Base-by-base conservation (phyloP, 2,888 invertebrate genomes). In the Drosophila anomelani region DNA sequence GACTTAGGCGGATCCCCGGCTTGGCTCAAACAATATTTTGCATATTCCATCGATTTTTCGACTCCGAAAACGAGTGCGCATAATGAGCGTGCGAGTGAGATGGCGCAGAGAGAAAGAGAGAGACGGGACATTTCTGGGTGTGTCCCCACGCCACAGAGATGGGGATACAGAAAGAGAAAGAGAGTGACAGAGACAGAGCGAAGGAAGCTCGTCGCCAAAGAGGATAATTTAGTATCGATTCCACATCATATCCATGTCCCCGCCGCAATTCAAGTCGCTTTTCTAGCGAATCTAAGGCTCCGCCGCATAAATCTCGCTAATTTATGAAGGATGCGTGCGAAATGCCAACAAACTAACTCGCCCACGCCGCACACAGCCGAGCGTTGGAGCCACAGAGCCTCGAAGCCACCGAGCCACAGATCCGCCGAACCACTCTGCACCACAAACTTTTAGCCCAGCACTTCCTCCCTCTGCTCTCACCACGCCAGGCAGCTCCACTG, bases 281-380 rank as follows among this genome's bases (percentile, higher is more conserved):
- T 78, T 80, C 80, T 76, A 79, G 79, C 77, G 63, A 84, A 85
- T 85, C 84, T 88, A 83, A 85, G 79, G 69, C 64, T 70, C 74
- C 68, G 79, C 79, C 72, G 69, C 85, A 87, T 88, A 88, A 88
- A 86, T 88, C 86, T 85, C 75, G 67, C 58, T 80, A 74, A 80
- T 84, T 87, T 86, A 88, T 88, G 79, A 80, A 46, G 64, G 85
- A 85, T 88, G 87, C 86, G 86, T 87, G 86, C 87, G 59, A 79
- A 86, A 80, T 87, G 80, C 80, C 70, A 84, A 80, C 87, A 86
- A 85, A 86, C 85, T 72, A 85, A 79, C 67, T 78, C 74, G 63
- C 70, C 70, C 46, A 60, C 55, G 55, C 79, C 51, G 51, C 62
- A 59, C 67, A 26, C 26, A 15, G 53, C 49, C 66, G 55, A 53